These are phyloP conservation scores for Danaus plexippus DNA, from an alignment of 1,140 invertebrate species.

Conservation along the genomic window DNA sequence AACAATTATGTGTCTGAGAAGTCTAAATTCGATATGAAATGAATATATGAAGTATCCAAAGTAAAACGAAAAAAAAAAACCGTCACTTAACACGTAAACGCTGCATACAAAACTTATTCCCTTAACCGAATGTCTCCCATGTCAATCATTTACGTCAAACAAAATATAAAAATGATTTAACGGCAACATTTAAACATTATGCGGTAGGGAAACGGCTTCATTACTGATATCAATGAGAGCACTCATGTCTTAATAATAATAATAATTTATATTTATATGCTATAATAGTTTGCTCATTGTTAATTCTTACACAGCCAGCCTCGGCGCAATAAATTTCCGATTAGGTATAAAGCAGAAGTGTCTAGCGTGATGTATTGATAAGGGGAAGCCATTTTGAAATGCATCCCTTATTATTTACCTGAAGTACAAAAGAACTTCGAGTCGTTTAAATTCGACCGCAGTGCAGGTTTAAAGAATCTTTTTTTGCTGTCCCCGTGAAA, in stretches of 20 bases:
- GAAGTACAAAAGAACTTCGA: conserved; percentile 39
- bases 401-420: conserved; percentile 54
- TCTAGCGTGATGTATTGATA: conserved; percentile 48
- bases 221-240: conserved; percentile 52
- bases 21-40: no score
- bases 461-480: conserved; percentile 40
- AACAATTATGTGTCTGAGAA: no score
- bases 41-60: no score
- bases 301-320: conserved; percentile 58
- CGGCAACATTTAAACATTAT: conserved; percentile 52
- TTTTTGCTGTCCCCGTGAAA: conserved; percentile 45
- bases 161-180: conserved; percentile 72
- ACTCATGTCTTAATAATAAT: conserved; percentile 47
- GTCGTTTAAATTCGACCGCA: conserved; percentile 63
- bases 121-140: conserved; percentile 42
- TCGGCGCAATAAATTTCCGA: conserved; percentile 69
- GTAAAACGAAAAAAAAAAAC: conserved; percentile 22
- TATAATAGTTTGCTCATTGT: conserved; percentile 66
- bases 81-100: conserved; percentile 53
- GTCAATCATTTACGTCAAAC: conserved; percentile 72
- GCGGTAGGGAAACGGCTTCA: conserved; percentile 60
- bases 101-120: conserved; percentile 31
- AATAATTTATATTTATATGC: conserved; percentile 46
- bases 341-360: conserved; percentile 60
- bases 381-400: conserved; percentile 50